Conservation (phyloP, 2,888 invertebrate species). For the Euzetes globulus region DNA sequence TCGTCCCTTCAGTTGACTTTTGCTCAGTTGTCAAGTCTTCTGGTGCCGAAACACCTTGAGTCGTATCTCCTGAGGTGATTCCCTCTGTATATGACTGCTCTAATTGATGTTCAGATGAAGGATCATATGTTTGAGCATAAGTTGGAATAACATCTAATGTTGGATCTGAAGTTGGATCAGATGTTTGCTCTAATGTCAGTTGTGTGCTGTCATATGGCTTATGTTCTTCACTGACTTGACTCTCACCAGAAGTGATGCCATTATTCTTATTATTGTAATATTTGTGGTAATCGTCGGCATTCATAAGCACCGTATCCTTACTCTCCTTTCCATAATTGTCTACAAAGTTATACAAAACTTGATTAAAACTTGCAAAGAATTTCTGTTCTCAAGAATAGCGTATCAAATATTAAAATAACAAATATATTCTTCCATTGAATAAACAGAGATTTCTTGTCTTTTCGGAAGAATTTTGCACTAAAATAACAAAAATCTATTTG, state of each 20-base stretch:
- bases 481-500: slow-evolving; percentile 1
- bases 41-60: no score
- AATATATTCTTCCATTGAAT: background rate
- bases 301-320: background rate
- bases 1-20: background rate
- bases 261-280: background rate
- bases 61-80: no score
- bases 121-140: no score
- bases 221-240: background rate
- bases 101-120: no score
- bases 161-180: background rate
- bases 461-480: background rate
- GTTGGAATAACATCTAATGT: no score
- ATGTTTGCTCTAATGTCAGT: background rate
- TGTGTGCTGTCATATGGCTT: background rate
- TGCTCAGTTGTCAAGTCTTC: background rate
- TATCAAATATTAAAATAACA: background rate
- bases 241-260: background rate
- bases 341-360: background rate
- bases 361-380: background rate
- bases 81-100: no score
- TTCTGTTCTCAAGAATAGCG: background rate
- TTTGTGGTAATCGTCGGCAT: background rate
- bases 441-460: background rate
- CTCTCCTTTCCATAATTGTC: background rate